These are phyloP conservation scores for Planococcus citri DNA, from an alignment of 1,140 invertebrate genomes.

Conservation along the genomic window DNA sequence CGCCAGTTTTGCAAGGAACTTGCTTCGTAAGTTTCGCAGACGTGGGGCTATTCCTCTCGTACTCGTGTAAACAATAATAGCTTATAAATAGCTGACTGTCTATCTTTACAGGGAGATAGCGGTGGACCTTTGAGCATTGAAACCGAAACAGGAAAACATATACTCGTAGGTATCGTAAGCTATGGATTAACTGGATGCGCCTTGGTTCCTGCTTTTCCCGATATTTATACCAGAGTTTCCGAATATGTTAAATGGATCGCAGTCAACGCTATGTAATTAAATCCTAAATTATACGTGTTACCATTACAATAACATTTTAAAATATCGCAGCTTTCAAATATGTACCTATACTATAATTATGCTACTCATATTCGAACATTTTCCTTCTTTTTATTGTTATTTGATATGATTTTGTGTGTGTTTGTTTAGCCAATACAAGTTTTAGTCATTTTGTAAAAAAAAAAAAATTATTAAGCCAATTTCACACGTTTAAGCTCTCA, in stretches of 20 bases:
- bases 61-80: neutral
- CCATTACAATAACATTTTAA: neutral
- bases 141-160: slow-evolving; percentile 27
- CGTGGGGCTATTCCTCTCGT: no score
- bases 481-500: no score
- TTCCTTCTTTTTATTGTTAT: no score
- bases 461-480: no score
- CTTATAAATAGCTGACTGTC: neutral
- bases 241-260: slow-evolving; percentile 35
- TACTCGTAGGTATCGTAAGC: slow-evolving; percentile 34
- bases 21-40: slow-evolving; percentile 36
- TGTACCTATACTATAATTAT: no score
- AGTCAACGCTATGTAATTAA: slow-evolving; percentile 24
- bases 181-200: slow-evolving; percentile 36
- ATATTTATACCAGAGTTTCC: slow-evolving; percentile 34
- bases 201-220: slow-evolving; percentile 33
- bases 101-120: slow-evolving; percentile 31
- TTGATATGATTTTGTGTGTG: no score
- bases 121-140: slow-evolving; percentile 33
- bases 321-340: no score
- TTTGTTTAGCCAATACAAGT: no score
- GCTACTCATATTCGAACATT: no score
- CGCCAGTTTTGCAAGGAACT: slow-evolving; percentile 32
- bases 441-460: no score
- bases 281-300: neutral